Evolutionary conservation across 2,113 vertebrate genomes (phyloP).

Genomic region (Cheilinus undulatus): DNA sequence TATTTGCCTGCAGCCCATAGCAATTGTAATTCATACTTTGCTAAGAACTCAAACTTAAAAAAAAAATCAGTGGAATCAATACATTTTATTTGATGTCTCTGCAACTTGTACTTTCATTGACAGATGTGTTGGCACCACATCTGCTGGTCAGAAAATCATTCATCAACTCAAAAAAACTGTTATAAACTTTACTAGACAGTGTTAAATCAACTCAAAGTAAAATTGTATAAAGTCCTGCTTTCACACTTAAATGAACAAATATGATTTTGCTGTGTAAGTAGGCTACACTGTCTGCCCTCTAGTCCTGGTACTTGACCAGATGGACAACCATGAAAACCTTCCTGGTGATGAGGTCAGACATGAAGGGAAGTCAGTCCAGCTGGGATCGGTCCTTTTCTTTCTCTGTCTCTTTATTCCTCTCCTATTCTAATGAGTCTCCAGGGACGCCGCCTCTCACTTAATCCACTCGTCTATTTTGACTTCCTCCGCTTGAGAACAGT

Average conservation of each 20-base stretch:
- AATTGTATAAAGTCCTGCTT: background rate
- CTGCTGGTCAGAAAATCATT: background rate
- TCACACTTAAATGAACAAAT: background rate
- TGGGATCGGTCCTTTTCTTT: slow-evolving; percentile 65
- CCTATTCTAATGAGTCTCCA: slow-evolving; percentile 79
- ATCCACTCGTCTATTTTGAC: slow-evolving; percentile 83
- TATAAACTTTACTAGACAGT: background rate
- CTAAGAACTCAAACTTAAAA: too few species aligned
- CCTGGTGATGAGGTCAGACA: slow-evolving; percentile 65
- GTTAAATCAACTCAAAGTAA: background rate
- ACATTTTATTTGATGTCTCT: too few species aligned
- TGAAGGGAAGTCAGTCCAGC: slow-evolving; percentile 71
- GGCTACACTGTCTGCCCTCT: background rate
- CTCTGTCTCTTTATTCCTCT: slow-evolving; percentile 54
- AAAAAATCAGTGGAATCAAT: too few species aligned
- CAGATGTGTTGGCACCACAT: background rate
- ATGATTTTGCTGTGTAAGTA: background rate
- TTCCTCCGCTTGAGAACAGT: slow-evolving; percentile 74
- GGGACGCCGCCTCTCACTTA: slow-evolving; percentile 74
- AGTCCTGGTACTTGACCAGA: slow-evolving; percentile 35
- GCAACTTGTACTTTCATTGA: background rate
- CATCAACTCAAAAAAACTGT: background rate
- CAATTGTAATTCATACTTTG: too few species aligned
- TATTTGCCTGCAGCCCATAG: too few species aligned
- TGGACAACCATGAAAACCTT: slow-evolving; percentile 17